Evolutionary conservation across 2,888 invertebrate species (phyloP).

Genomic region (Microctonus brassicae): DNA sequence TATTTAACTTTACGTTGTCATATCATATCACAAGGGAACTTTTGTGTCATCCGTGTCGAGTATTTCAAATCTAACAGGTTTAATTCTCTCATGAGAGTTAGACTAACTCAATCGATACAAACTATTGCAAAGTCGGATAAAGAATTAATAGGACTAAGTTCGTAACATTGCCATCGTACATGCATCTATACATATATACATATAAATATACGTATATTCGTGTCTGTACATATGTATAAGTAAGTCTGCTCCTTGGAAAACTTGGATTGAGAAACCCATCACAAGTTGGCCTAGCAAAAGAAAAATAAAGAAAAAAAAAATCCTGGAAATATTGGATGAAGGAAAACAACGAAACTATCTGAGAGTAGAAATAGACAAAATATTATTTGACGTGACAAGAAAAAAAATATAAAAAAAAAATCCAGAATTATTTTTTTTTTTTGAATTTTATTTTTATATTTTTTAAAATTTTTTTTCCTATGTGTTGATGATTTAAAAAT

Average conservation of each 20-base stretch:
- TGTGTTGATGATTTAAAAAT: too few relatives aligned
- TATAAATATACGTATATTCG: too few relatives aligned
- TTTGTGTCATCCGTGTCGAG: neutral
- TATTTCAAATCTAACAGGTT: neutral
- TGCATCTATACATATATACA: neutral
- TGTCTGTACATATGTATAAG: too few relatives aligned
- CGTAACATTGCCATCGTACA: neutral
- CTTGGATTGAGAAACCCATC: neutral
- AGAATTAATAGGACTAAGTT: conserved; percentile 18
- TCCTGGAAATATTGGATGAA: too few relatives aligned
- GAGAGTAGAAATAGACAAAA: neutral
- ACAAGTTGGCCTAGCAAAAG: neutral
- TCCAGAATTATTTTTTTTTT: neutral
- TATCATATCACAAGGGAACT: neutral
- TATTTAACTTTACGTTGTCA: too few relatives aligned
- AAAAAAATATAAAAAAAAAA: neutral
- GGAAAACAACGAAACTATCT: neutral
- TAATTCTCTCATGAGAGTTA: neutral
- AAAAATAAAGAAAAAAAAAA: neutral
- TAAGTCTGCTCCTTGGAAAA: neutral
- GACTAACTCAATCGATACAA: conserved; percentile 2
- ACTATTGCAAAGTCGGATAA: neutral
- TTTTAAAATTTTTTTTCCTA: too few relatives aligned
- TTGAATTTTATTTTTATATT: neutral
- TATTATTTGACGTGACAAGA: neutral